Conservation (phyloP, 2,797 vertebrate species). For the Setipinna tenuifilis region DNA sequence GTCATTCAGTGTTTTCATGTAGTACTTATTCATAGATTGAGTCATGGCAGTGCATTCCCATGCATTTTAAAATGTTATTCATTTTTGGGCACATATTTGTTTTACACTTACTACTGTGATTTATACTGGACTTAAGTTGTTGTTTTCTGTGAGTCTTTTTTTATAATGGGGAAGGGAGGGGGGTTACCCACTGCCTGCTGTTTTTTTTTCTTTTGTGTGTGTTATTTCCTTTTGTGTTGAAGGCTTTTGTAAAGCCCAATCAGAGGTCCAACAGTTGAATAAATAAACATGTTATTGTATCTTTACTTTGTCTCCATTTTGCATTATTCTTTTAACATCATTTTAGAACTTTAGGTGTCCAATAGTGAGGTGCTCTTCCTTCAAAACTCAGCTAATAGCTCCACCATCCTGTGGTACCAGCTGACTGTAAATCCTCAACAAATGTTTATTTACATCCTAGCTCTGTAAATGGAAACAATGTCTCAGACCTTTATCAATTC, state of each 20-base stretch:
- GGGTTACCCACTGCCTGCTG: slow-evolving; percentile 6
- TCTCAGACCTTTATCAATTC: no score
- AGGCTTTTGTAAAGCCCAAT: neutral
- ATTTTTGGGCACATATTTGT: neutral
- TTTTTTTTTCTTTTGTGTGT: neutral
- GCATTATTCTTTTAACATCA: neutral
- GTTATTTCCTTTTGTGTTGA: neutral
- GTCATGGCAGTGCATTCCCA: neutral
- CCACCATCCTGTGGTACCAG: no score
- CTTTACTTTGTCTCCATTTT: neutral
- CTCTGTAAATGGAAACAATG: no score
- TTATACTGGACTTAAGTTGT: neutral
- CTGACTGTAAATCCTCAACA: no score
- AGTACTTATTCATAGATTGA: neutral
- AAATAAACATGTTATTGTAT: neutral
- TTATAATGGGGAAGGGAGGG: neutral
- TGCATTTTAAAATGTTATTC: neutral
- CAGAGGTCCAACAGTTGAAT: slow-evolving; percentile 3
- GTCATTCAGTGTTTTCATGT: neutral
- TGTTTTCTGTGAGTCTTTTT: neutral
- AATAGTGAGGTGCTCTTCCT: neutral
- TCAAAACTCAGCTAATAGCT: no score
- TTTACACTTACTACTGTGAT: slow-evolving; percentile 1
- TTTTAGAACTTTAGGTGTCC: neutral
- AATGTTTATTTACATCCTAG: no score